These are phyloP conservation scores for Eilema griseolum DNA, from an alignment of 2,888 invertebrate genomes.

Conservation along the genomic window DNA sequence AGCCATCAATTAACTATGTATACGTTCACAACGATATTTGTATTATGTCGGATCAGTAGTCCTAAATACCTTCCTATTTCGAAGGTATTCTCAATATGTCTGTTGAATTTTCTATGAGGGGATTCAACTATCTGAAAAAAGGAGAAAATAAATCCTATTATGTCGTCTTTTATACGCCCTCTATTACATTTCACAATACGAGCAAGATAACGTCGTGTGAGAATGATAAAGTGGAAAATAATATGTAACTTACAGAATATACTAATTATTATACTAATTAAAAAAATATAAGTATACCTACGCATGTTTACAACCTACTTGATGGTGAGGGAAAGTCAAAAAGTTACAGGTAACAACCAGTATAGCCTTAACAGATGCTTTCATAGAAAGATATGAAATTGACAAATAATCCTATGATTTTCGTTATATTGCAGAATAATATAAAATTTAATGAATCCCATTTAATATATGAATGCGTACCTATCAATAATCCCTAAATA, in stretches of 20 bases:
- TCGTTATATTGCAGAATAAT: not conserved
- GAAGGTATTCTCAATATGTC: not conserved
- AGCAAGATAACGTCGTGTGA: not conserved
- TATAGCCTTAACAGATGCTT: too few relatives aligned
- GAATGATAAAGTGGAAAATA: not conserved
- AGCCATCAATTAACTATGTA: too few relatives aligned
- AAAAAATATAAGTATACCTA: too few relatives aligned
- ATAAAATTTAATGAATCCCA: not conserved
- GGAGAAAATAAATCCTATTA: not conserved
- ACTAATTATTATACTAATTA: too few relatives aligned
- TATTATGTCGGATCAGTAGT: not conserved
- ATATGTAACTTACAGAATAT: not conserved
- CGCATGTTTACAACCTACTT: too few relatives aligned
- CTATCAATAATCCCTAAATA: conserved; percentile 19
- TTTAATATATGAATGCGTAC: not conserved
- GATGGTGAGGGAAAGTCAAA: too few relatives aligned
- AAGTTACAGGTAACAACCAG: too few relatives aligned
- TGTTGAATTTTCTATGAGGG: not conserved
- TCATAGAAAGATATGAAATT: too few relatives aligned
- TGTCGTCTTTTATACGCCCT: not conserved
- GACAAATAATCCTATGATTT: too few relatives aligned
- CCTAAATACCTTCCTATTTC: not conserved
- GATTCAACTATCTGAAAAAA: not conserved
- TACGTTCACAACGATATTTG: not conserved
- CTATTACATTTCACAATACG: not conserved